Conservation (phyloP, 2,888 invertebrate genomes). For the Syritta pipiens region DNA sequence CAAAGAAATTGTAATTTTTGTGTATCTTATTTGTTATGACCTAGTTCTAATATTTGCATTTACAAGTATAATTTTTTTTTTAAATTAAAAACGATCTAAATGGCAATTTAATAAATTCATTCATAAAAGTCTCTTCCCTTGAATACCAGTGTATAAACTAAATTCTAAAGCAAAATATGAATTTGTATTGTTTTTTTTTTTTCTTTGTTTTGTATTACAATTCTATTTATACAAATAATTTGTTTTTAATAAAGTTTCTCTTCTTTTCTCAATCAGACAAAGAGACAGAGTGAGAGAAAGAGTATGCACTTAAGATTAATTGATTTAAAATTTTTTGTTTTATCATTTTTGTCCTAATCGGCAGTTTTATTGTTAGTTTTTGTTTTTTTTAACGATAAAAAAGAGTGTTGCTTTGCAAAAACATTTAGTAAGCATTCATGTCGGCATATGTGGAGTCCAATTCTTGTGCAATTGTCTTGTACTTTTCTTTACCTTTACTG, state of each 20-base stretch:
- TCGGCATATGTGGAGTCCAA: conserved; percentile 98
- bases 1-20: no score
- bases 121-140: conserved; percentile 6
- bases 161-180: conserved; percentile 28
- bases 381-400: conserved; percentile 74
- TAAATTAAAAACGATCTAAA: neutral
- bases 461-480: conserved; percentile 98
- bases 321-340: conserved; percentile 12
- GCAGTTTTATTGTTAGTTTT: conserved; percentile 75
- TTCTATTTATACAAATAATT: conserved; percentile 45
- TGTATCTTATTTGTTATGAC: no score
- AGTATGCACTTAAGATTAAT: conserved; percentile 38
- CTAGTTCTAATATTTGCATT: neutral
- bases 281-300: no score
- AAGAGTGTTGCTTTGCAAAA: neutral
- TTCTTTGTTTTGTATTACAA: conserved; percentile 58
- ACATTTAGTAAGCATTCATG: conserved; percentile 83
- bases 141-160: conserved; percentile 12
- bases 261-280: no score
- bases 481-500: conserved; percentile 95
- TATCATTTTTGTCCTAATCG: conserved; percentile 40
- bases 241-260: conserved; percentile 23
- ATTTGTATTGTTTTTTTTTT: no score
- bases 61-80: neutral
- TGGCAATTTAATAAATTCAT: conserved; percentile 3